phyloP scores from a whole-genome alignment of 2,797 vertebrate genomes.

The Garrulus glandarius region DNA sequence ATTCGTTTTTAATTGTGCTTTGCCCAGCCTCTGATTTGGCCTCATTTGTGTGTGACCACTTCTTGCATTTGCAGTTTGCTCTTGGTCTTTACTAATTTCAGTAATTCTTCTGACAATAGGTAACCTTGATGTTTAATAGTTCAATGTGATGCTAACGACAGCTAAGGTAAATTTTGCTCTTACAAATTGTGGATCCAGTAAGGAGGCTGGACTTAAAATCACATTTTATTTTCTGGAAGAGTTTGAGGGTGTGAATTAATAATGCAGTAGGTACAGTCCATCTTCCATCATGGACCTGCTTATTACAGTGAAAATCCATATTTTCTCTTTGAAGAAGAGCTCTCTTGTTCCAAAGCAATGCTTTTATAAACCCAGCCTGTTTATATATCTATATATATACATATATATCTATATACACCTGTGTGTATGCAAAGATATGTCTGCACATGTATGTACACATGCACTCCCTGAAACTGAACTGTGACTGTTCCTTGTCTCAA shows the following conservation, averaged over 20 bases:
- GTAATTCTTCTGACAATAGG: neutral
- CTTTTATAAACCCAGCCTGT: conserved; percentile 21
- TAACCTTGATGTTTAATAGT: neutral
- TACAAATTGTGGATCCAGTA: neutral
- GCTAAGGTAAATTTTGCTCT: neutral
- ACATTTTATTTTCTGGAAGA: neutral
- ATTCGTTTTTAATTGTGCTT: neutral
- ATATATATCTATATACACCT: neutral
- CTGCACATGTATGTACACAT: neutral
- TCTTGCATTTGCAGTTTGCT: neutral
- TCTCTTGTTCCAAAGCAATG: conserved; percentile 40
- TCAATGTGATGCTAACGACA: neutral
- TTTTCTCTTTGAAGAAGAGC: conserved; percentile 4
- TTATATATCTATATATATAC: neutral
- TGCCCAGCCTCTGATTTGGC: neutral
- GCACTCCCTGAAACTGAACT: conserved; percentile 12
- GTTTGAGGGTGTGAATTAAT: neutral
- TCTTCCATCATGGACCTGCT: neutral
- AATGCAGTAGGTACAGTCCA: neutral
- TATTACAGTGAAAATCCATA: neutral
- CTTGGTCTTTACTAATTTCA: neutral
- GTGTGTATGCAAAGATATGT: neutral
- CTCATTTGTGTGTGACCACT: neutral
- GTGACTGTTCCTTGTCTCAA: conserved; percentile 3
- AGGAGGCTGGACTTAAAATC: neutral